Percentiles rank a stretch among this genome's conserved stretches.
Conservation (phyloP, 2,797 vertebrate genomes). For the Pteronotus mesoamericanus region DNA sequence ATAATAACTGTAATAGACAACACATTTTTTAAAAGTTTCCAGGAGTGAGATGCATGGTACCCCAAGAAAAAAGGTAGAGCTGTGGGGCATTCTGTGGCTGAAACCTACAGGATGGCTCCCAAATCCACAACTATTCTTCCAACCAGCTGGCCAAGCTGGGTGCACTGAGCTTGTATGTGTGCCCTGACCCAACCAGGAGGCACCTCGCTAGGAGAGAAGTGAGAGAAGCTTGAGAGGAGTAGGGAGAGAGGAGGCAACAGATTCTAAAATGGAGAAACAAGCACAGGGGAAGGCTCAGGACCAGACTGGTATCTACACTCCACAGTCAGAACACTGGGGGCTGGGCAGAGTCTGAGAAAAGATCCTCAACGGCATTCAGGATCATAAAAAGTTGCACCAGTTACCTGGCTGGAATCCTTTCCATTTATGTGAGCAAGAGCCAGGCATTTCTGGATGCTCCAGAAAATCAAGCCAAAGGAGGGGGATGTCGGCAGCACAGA, state of each 20-base stretch:
- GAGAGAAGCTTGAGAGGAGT: not conserved
- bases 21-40: not conserved
- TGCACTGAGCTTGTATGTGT: not conserved
- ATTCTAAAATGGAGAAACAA: not conserved
- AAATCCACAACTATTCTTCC: not conserved
- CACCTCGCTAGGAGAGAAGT: no score
- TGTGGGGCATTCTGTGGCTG: not conserved
- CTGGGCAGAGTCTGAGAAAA: not conserved
- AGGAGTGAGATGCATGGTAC: not conserved
- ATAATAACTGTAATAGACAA: not conserved
- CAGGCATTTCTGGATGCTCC: not conserved
- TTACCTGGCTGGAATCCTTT: not conserved
- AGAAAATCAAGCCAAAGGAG: not conserved
- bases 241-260: not conserved
- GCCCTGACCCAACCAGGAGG: not conserved
- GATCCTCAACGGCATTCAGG: not conserved
- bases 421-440: not conserved
- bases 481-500: not conserved
- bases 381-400: not conserved
- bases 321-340: not conserved
- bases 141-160: not conserved
- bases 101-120: not conserved
- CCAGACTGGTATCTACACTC: not conserved
- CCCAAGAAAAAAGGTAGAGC: not conserved
- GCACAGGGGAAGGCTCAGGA: not conserved